Conservation (phyloP, 2,113 vertebrate genomes). For the Gobiocypris rarus region DNA sequence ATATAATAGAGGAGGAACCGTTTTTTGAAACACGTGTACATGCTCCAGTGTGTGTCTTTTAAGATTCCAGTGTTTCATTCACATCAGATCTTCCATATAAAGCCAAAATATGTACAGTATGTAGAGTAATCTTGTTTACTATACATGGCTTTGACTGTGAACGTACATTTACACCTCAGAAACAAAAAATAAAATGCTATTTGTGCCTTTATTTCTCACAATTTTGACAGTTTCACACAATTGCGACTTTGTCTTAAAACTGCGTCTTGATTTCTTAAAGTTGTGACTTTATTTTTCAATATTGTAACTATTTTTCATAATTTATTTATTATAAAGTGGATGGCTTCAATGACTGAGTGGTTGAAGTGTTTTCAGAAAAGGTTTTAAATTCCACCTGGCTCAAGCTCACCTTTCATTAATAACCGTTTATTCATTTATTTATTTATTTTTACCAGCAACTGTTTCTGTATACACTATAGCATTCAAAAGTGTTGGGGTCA, state of each 20-base stretch:
- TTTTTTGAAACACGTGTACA: not conserved
- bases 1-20: not conserved
- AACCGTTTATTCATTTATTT: too few species aligned
- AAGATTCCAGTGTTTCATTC: constrained; percentile 5
- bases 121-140: not conserved
- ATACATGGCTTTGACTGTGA: not conserved
- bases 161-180: not conserved
- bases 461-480: too few species aligned
- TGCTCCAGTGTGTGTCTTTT: not conserved
- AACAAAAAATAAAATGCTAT: not conserved
- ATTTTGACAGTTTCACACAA: not conserved
- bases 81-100: not conserved
- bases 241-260: not conserved
- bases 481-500: too few species aligned
- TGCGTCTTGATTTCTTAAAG: not conserved
- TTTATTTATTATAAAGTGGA: too few species aligned
- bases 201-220: not conserved
- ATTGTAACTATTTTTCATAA: not conserved
- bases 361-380: too few species aligned
- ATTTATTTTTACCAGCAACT: too few species aligned
- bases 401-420: too few species aligned
- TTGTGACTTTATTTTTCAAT: not conserved
- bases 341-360: too few species aligned
- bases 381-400: too few species aligned
- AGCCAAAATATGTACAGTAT: not conserved